phyloP scores from a whole-genome alignment of 2,797 vertebrate genomes.

The Enteromius trimaculatus region DNA sequence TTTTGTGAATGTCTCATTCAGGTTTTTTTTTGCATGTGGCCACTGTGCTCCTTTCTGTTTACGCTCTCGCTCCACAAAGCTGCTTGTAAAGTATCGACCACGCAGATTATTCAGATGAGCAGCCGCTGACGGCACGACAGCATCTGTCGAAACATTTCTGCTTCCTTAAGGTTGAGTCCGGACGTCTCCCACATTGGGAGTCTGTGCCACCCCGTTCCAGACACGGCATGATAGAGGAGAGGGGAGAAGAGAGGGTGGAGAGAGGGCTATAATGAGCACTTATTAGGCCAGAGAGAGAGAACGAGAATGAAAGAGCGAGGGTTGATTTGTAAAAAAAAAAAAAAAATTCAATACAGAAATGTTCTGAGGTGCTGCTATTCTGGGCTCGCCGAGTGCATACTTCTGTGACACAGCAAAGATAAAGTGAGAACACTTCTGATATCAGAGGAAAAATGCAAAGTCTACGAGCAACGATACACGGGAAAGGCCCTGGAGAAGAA shows the following conservation, averaged over 20 bases:
- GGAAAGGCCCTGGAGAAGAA: slow-evolving; percentile 5
- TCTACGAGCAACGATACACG: slow-evolving; percentile 13
- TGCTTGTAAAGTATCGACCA: neutral
- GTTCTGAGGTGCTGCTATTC: slow-evolving; percentile 77
- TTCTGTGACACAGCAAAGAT: slow-evolving; percentile 54
- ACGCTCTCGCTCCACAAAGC: slow-evolving; percentile 20
- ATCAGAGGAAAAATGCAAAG: slow-evolving; percentile 44
- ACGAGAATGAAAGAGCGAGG: slow-evolving; percentile 36
- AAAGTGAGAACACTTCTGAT: slow-evolving; percentile 57
- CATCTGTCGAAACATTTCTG: slow-evolving; percentile 44
- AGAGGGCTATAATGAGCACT: slow-evolving; percentile 50
- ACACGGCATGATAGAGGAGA: slow-evolving; percentile 50
- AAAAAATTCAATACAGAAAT: slow-evolving; percentile 65
- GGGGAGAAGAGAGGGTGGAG: slow-evolving; percentile 30
- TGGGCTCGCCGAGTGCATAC: slow-evolving; percentile 64
- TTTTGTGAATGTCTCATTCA: slow-evolving; percentile 58
- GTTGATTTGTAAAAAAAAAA: slow-evolving; percentile 43
- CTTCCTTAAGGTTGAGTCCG: slow-evolving; percentile 45
- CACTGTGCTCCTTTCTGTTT: slow-evolving; percentile 39
- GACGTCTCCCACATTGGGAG: slow-evolving; percentile 49
- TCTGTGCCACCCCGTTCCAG: slow-evolving; percentile 64
- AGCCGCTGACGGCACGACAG: neutral
- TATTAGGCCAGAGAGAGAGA: slow-evolving; percentile 44
- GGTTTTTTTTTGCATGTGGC: slow-evolving; percentile 8
- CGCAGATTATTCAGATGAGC: slow-evolving; percentile 11